Conservation (phyloP, 2,113 vertebrate species). For the Talpa occidentalis region DNA sequence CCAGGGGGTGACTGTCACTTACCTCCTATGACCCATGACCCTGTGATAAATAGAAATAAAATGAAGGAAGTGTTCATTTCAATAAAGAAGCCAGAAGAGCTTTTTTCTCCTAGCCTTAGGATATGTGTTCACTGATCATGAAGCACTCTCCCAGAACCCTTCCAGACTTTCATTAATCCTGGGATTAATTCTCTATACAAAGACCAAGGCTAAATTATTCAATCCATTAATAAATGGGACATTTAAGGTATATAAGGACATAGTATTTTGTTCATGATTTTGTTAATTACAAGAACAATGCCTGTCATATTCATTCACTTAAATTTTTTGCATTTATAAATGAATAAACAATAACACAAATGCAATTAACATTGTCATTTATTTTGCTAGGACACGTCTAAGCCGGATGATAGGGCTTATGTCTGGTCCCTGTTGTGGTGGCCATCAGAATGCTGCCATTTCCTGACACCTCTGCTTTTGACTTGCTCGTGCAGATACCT, state of each 20-base stretch:
- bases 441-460: not conserved
- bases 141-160: not conserved
- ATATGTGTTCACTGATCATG: not conserved
- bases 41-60: not conserved
- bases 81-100: not conserved
- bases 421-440: not conserved
- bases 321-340: conserved; percentile 17
- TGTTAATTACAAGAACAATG: not conserved
- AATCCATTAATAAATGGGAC: not conserved
- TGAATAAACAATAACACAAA: not conserved
- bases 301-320: not conserved
- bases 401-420: not conserved
- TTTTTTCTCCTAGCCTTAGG: not conserved
- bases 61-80: not conserved
- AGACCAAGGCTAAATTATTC: not conserved
- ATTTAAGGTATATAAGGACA: not conserved
- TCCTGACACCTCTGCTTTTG: not conserved
- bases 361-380: not conserved
- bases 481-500: not conserved
- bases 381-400: not conserved
- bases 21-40: not conserved
- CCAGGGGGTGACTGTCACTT: not conserved
- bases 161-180: conserved; percentile 14
- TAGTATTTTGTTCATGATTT: conserved; percentile 39
- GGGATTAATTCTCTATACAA: not conserved